A percentile compares a stretch with the other conserved stretches of the same genome.
Evolutionary conservation across 1,140 invertebrate species (phyloP).

Genomic region (Epicauta chinensis): DNA sequence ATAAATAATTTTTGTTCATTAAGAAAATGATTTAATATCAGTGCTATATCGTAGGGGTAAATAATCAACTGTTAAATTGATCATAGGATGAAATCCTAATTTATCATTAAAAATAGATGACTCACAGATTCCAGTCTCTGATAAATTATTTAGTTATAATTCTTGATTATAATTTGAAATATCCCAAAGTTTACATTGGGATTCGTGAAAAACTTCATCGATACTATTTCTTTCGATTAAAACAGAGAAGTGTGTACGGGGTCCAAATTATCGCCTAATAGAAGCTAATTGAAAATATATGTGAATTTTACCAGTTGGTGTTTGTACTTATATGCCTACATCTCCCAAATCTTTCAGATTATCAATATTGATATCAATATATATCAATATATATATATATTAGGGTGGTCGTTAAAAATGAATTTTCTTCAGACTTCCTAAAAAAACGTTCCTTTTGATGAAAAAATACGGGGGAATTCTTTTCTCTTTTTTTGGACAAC

Average conservation of each 20-base stretch:
- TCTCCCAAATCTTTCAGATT: background rate
- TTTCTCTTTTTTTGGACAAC: no score
- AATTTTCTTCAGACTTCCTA: no score
- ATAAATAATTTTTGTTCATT: background rate
- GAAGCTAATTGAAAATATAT: conserved; percentile 31
- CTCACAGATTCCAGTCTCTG: conserved; percentile 4
- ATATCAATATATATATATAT: no score
- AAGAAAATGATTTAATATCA: conserved; percentile 22
- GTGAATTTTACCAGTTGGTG: background rate
- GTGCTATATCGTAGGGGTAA: conserved; percentile 24
- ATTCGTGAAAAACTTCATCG: background rate
- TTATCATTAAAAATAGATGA: conserved; percentile 6
- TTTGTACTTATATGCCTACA: background rate
- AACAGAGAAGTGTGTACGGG: no score
- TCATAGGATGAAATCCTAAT: conserved; percentile 19
- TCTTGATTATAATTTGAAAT: conserved; percentile 1
- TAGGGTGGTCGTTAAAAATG: no score
- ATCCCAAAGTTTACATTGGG: background rate
- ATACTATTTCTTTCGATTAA: conserved; percentile 16
- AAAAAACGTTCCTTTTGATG: no score
- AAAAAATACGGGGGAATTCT: no score
- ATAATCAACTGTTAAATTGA: conserved; percentile 25
- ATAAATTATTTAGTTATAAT: conserved; percentile 12
- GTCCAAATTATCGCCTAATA: conserved; percentile 37
- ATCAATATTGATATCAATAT: no score